These are phyloP conservation scores for Cettia cetti DNA, from an alignment of 2,113 vertebrate species.

Conservation along the genomic window DNA sequence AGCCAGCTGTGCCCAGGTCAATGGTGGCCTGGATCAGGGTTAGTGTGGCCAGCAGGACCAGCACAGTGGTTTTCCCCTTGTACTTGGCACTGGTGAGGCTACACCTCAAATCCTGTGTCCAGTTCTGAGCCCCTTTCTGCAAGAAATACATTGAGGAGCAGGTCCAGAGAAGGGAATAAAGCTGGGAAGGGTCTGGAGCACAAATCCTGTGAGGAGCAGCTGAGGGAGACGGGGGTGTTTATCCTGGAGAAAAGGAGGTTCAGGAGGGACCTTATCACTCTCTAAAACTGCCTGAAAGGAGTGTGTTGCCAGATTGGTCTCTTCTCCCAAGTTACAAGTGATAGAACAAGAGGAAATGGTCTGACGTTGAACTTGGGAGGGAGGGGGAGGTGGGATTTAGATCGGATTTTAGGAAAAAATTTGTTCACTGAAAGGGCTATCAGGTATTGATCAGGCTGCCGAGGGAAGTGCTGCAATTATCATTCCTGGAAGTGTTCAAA, in stretches of 20 bases:
- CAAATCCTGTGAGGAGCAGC: not conserved
- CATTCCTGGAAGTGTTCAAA: not conserved
- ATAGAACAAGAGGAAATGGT: not conserved
- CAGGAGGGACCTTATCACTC: not conserved
- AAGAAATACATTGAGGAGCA: fast-evolving
- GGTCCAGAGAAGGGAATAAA: not conserved
- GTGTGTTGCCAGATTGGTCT: not conserved
- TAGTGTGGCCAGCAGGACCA: not conserved
- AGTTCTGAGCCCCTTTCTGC: not conserved
- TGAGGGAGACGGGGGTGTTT: not conserved
- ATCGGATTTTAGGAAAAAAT: not conserved
- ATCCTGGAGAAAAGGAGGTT: not conserved
- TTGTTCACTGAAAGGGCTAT: not conserved
- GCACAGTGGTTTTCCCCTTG: fast-evolving
- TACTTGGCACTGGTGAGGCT: not conserved
- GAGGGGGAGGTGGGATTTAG: not conserved
- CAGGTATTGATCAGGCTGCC: not conserved
- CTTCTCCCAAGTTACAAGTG: not conserved
- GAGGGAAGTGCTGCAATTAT: not conserved
- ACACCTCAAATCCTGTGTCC: fast-evolving
- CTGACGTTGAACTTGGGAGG: not conserved
- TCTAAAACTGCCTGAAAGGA: not conserved
- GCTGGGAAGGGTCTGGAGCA: not conserved
- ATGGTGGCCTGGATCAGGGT: not conserved
- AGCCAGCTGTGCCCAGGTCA: not conserved